phyloP scores from a whole-genome alignment of 2,113 vertebrate species.

The Podarcis cretensis region DNA sequence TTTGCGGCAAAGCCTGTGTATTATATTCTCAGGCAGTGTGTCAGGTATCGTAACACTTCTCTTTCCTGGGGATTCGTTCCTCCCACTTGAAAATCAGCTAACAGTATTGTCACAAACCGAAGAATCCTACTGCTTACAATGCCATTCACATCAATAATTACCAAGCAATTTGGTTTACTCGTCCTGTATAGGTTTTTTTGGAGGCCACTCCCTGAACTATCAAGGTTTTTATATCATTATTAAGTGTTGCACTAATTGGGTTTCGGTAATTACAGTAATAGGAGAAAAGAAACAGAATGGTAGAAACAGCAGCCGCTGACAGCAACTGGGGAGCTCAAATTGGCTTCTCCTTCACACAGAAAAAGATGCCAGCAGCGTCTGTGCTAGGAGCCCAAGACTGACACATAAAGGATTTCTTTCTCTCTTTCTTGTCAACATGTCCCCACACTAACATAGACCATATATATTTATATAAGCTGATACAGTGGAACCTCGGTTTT shows the following conservation, averaged over 20 bases:
- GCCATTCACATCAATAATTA: conserved; percentile 26
- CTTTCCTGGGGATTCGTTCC: neutral
- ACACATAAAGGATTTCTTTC: neutral
- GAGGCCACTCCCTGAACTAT: neutral
- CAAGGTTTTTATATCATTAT: neutral
- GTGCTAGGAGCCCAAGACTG: neutral
- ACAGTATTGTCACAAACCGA: neutral
- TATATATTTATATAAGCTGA: too few relatives aligned
- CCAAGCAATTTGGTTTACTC: conserved; percentile 31
- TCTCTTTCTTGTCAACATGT: neutral
- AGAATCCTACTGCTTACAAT: neutral
- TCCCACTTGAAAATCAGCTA: conserved; percentile 39
- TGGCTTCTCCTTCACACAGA: neutral
- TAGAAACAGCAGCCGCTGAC: neutral
- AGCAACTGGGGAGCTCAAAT: neutral
- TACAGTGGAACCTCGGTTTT: neutral
- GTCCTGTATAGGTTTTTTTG: conserved; percentile 22
- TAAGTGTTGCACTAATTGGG: neutral
- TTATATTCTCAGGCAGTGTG: neutral
- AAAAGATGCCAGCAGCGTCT: neutral
- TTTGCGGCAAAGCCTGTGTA: neutral
- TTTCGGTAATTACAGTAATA: conserved; percentile 5
- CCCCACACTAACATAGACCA: neutral
- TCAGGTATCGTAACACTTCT: conserved; percentile 17
- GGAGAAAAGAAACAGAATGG: neutral